Base-by-base conservation (phyloP, 2,113 vertebrate genomes). In the Caloenas nicobarica region DNA sequence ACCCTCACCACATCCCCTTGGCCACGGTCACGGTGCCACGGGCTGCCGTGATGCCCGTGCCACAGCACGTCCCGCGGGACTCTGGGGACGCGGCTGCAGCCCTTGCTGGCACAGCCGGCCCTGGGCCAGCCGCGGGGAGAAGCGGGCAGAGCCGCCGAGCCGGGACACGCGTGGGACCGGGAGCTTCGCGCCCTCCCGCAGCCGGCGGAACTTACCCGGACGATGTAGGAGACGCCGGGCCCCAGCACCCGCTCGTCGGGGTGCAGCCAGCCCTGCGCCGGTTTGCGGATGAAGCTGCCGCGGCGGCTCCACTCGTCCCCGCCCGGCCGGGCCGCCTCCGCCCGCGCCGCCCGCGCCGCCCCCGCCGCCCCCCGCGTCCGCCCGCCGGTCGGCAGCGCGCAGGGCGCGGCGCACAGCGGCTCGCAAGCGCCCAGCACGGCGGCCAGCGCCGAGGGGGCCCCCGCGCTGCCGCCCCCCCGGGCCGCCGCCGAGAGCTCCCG, bases 251-350 rank as follows among this genome's bases (percentile, higher is more conserved):
- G 97, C 95, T 98, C 98, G 90, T 99, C 99, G 16, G 99, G 98
- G 95, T 99, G 99, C 86, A 99, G 97, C 99, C 99, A 99, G 73
- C 99, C 99, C 92, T 99, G 99, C n/a, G 99, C 98, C 10, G 99
- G 99, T 96, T 99, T 99, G 97, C 99, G 98, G 97, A 99, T 99
- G 97, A 99, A 99, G 96, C 98, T 99, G 53, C 98, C 98, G 93
- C 99, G 99, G 88, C 99, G 99, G 94, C 92, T 98, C 98, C 99
- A 98, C 61, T 99, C 99, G 42, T 98, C 99, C 34, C 97, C 98
- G 23, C 97, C 96, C 25, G 97, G 97, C 64, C 98, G 97, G 16
- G 42, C 42, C 44, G 98, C 98, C n/a, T 98, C 98, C 72, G 96
- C 97, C 69, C 98, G 42, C 42, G 42, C 42, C 42, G 42, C 42